Base-by-base conservation (phyloP, 2,113 vertebrate species). In the Cyprinus carpio region DNA sequence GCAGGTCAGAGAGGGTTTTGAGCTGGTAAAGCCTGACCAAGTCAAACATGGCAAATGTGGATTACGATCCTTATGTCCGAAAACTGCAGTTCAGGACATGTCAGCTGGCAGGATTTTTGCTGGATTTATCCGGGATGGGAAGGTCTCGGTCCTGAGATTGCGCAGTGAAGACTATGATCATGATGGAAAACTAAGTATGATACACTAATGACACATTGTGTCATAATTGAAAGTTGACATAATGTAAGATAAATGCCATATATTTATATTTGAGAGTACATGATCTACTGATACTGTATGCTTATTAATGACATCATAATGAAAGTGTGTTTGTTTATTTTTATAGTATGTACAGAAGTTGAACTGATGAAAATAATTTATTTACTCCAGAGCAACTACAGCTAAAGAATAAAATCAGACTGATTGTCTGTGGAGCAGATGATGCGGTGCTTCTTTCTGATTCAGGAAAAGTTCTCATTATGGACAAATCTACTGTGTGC, bases 81-180 rank as follows among this genome's bases (percentile, higher is more conserved):
- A 75, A 29, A 15, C 88, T 37, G 23, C 4, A 7, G 74, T 89
- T 37, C 60, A 71, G 9, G 80, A 83, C 46, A 20, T 89, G 27
- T 82, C 85, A 54, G 78, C 69, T 3, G 86, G 88, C 40, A 80
- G 4, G 37, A 37, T 5, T 13, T 31, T 76, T 16, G 1, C 69
- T 34, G 85, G 83, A 62, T 87, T 89, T 13, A 71, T 89, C 23
- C 65, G 49, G 31, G 65, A 89, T 49, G 88, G 83, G 51, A 76
- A 83, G 2, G 27, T 67, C 2, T 87, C 75, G 8, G 13, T 85
- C 18, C 15, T 83, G 23, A 85, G 37, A 62, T 4, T 83, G 49
- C 60, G 29, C 27, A 15, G 2, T 13, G 60, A 37, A 11, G 10
- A 49, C 40, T 9, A 1, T 25, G 10, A 31, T 3, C 27, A 84